phyloP scores from a whole-genome alignment of 2,113 vertebrate genomes.

The Nymphicus hollandicus region DNA sequence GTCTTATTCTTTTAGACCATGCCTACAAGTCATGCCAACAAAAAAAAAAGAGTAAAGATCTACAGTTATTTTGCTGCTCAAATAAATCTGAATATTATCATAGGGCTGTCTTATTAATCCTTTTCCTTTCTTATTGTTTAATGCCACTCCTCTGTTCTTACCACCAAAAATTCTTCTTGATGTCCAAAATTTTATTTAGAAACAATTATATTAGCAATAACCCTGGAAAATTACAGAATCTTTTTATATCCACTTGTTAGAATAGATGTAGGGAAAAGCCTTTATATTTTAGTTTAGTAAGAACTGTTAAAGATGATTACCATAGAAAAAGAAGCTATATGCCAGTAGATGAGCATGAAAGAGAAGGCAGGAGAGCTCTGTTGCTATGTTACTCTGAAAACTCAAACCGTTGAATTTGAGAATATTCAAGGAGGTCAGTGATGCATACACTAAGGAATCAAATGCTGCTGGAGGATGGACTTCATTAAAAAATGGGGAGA shows the following conservation, averaged over 20 bases:
- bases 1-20: not conserved
- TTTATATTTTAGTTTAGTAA: not conserved
- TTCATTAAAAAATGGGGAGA: not conserved
- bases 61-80: not conserved
- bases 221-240: not conserved
- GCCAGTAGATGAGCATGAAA: not conserved
- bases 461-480: not conserved
- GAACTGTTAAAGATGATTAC: not conserved
- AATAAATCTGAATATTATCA: not conserved
- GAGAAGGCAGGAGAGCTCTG: not conserved
- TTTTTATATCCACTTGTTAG: not conserved
- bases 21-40: not conserved
- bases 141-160: not conserved
- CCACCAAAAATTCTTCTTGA: not conserved
- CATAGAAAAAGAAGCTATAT: not conserved
- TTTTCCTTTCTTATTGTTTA: not conserved
- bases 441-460: not conserved
- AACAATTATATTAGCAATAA: not conserved
- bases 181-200: not conserved
- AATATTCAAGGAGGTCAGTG: not conserved
- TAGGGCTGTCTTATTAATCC: not conserved
- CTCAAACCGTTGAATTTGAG: not conserved
- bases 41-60: not conserved
- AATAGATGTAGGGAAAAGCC: not conserved
- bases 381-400: not conserved